Conservation (phyloP, 1,140 invertebrate species). For the Cyrtorhinus lividipennis region DNA sequence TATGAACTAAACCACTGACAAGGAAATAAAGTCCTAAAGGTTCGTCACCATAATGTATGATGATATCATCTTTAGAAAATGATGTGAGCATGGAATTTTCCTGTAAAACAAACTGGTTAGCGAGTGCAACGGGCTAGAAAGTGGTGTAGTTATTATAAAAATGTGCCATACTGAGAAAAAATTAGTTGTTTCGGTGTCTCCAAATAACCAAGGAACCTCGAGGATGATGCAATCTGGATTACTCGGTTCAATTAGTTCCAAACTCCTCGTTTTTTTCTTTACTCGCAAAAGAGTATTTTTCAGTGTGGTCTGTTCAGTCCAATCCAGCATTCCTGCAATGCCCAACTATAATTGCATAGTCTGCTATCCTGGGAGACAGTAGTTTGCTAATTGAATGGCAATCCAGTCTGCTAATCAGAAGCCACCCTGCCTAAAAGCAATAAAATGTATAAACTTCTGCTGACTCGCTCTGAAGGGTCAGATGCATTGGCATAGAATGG, state of each 20-base stretch:
- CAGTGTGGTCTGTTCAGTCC: conserved; percentile 2
- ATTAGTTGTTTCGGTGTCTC: background rate
- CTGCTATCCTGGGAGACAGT: too few species aligned
- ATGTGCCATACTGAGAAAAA: conserved; percentile 1
- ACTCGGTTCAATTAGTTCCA: background rate
- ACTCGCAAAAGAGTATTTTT: background rate
- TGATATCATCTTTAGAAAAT: background rate
- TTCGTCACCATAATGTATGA: background rate
- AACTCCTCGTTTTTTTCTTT: background rate
- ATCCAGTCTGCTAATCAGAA: too few species aligned
- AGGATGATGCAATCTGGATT: conserved; percentile 1
- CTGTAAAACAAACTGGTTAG: background rate
- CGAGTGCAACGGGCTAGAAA: background rate
- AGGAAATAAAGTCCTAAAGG: background rate
- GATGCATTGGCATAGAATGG: too few species aligned
- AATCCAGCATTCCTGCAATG: conserved; percentile 5
- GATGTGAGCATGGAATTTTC: background rate
- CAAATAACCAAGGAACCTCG: conserved; percentile 14
- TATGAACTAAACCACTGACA: background rate
- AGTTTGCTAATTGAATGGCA: too few species aligned
- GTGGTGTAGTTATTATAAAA: background rate
- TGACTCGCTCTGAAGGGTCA: too few species aligned
- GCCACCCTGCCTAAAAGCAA: too few species aligned
- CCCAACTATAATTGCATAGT: too few species aligned
- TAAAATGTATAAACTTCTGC: too few species aligned